Percentiles rank a stretch among this genome's conserved stretches.
Conservation (phyloP, 2,113 vertebrate species). For the Sialia sialis region DNA sequence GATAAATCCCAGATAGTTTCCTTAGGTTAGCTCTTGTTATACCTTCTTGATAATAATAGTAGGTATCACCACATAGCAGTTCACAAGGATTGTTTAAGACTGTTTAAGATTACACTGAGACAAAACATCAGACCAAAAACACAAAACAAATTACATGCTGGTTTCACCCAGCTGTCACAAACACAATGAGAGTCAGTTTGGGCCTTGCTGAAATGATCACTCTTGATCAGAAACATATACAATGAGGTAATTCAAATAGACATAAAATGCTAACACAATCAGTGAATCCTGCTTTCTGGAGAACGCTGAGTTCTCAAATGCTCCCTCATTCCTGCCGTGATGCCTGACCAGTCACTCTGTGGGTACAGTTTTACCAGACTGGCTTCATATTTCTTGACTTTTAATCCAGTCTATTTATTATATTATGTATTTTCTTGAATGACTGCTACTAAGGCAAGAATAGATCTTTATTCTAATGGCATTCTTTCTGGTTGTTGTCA, state of each 20-base stretch:
- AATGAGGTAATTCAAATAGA: not conserved
- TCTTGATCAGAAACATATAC: not conserved
- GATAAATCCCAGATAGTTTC: not conserved
- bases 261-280: not conserved
- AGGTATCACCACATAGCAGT: not conserved
- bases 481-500: not conserved
- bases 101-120: not conserved
- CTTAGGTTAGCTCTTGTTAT: not conserved
- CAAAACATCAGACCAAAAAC: not conserved
- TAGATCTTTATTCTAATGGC: not conserved
- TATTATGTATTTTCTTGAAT: not conserved
- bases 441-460: not conserved
- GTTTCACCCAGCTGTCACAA: not conserved
- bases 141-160: rapidly evolving
- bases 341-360: not conserved
- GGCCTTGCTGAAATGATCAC: not conserved
- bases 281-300: not conserved
- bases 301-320: not conserved
- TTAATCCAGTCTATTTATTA: not conserved
- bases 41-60: not conserved
- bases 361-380: not conserved
- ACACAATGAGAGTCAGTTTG: not conserved
- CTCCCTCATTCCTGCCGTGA: not conserved
- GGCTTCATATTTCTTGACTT: not conserved
- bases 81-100: not conserved